Evolutionary conservation across 2,113 vertebrate species (phyloP).

Genomic region (Neolamprologus kungweensis): DNA sequence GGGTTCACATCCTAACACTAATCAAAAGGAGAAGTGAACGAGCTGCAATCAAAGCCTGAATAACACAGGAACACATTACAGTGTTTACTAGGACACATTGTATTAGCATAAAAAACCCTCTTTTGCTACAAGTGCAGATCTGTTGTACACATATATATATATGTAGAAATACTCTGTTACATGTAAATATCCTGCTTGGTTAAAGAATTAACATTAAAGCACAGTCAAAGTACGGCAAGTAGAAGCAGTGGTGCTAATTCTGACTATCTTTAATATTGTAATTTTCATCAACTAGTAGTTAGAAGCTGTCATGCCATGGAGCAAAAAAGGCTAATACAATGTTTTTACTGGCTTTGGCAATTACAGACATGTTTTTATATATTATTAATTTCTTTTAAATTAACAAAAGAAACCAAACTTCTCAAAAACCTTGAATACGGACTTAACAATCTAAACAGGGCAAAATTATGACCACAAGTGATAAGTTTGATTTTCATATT

Average conservation of each 20-base stretch:
- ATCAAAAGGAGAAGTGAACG: neutral
- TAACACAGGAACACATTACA: neutral
- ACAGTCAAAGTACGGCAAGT: neutral
- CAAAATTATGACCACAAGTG: neutral
- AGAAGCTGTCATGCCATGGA: neutral
- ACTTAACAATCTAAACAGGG: neutral
- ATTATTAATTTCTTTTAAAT: neutral
- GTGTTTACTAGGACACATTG: neutral
- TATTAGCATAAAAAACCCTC: neutral
- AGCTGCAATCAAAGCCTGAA: neutral
- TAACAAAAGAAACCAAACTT: neutral
- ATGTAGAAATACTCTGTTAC: neutral
- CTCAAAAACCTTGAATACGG: neutral
- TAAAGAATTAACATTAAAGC: neutral
- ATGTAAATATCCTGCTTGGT: neutral
- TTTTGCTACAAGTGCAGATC: neutral
- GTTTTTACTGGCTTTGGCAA: neutral
- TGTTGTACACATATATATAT: neutral
- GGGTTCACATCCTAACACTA: neutral
- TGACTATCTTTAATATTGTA: neutral
- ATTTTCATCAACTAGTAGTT: neutral
- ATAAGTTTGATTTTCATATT: neutral
- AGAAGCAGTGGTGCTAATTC: neutral
- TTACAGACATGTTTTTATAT: neutral
- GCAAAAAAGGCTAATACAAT: neutral